A percentile compares a stretch with the other conserved stretches of the same genome.
phyloP scores from a whole-genome alignment of 2,888 invertebrate genomes.

The Crocallis elinguaria region DNA sequence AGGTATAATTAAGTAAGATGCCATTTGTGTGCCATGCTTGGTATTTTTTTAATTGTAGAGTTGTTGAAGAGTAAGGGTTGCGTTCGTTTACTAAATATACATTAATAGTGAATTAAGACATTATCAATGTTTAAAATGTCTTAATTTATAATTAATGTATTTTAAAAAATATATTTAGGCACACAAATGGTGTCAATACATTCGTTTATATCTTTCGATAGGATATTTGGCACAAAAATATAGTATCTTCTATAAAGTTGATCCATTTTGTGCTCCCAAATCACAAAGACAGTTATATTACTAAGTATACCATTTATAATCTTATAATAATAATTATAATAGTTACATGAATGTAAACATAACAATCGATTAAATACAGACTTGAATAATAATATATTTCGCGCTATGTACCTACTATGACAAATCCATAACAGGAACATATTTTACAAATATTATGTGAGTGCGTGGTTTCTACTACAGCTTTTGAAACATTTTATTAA shows the following conservation, averaged over 20 bases:
- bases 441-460: constrained; percentile 30
- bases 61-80: no score
- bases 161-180: neutral
- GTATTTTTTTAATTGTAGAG: neutral
- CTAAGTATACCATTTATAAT: constrained; percentile 5
- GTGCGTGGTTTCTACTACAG: neutral
- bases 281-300: constrained; percentile 38
- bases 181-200: constrained; percentile 4
- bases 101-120: no score
- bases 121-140: neutral
- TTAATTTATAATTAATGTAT: neutral
- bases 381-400: constrained; percentile 41
- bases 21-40: neutral
- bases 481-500: no score
- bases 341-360: constrained; percentile 25
- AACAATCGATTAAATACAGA: constrained; percentile 46
- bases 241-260: constrained; percentile 48
- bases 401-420: constrained; percentile 53
- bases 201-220: constrained; percentile 16
- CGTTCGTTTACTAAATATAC: no score
- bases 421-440: constrained; percentile 78
- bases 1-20: neutral
- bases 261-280: constrained; percentile 69
- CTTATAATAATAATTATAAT: constrained; percentile 7
- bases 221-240: constrained; percentile 55